Base-by-base conservation (phyloP, 30 jellyfish, hydroid and myxozoan genomes). In the Pseudorhiza aurosa region DNA sequence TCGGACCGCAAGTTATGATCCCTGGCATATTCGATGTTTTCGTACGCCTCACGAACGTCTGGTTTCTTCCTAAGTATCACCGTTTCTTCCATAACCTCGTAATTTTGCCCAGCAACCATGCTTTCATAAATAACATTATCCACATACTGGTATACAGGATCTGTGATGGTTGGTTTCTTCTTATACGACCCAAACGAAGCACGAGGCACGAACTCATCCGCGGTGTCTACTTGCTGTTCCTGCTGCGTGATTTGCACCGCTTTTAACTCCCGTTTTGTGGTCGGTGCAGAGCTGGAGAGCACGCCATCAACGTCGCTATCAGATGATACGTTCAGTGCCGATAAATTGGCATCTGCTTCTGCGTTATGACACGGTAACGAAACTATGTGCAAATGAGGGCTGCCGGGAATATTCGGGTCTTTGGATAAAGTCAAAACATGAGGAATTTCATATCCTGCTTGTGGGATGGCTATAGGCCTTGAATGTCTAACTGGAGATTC, bases 211-310 rank as follows among this genome's bases (percentile, higher is more conserved):
- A 70, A 31, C 25, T 56, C 80, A 32, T 49, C 69, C 0, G 76
- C 62, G 19, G 30, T 21, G 14, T 80, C 50, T 18, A 29, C 27
- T 59, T 33, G 11, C 24, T 36, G 67, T 27, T 77, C 31, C 36
- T 78, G 73, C 44, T 15, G 24, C 17, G 70, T 40, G 9, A 30
- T 25, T 12, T 69, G 75, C 8, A 56, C 28, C 2, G 77, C 77
- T 14, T 80, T 80, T 59, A 80, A 62, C 29, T 80, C 91, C 24
- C 53, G 10, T 10, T 45, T 46, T 1, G 91, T 80, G 0, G 91
- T 80, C 8, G 91, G 91, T 26, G 91, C 91, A n/a, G 91, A 80
- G 68, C 60, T 59, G 27, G 91, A 65, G 5, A 80, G 72, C 58
- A 33, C 28, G 36, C 32, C 24, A n/a, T 55, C 83, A 9, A 19